Evolutionary conservation across 2,888 invertebrate genomes (phyloP), one percentile per base, ranked within the genome.

Genomic region (Loripinus fragilis): DNA sequence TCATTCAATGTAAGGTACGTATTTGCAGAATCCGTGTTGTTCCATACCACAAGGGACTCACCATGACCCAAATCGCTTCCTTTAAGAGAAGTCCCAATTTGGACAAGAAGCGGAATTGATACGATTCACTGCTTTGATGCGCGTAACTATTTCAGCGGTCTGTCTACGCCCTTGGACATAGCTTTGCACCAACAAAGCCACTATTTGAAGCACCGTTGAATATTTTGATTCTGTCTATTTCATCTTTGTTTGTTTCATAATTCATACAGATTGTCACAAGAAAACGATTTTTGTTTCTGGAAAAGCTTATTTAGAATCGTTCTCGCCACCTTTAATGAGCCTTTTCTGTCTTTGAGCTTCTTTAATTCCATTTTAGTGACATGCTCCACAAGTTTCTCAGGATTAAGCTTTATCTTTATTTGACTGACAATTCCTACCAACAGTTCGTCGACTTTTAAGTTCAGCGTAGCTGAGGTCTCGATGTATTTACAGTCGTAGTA

Each of bases 381-480:
- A 12, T 75, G 60, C 17, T 60, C 60, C 20, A 60, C 60, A 35
- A 83, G 68, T 28, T 76, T 78, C 10, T 85, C 80, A 10, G 80
- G 84, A 75, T 85, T 86, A 28, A 89, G 83, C 78, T 97, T 97
- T 86, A 98, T 95, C 71, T 97, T 95, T 89, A 98, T 97, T 94
- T 98, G 98, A 89, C 96, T 97, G 81, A 99, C 95, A 77, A 97
- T 96, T 0, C 98, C 98, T 28, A 98, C 98, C 64, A 99, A 95
- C 0, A 99, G 95, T 91, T 98, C 98, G 94, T 99, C 98, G 45
- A 98, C 97, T 93, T 98, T 98, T 95, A 98, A 98, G 94, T 98
- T 98, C 91, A 99, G 97, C 35, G 98, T 98, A 23, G 98, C 98
- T 0, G 98, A 98, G 30, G 98, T 97, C 94, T 99, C 98, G 87